Evolutionary conservation across 1,140 invertebrate genomes (phyloP).

Genomic region (Agrilus planipennis): DNA sequence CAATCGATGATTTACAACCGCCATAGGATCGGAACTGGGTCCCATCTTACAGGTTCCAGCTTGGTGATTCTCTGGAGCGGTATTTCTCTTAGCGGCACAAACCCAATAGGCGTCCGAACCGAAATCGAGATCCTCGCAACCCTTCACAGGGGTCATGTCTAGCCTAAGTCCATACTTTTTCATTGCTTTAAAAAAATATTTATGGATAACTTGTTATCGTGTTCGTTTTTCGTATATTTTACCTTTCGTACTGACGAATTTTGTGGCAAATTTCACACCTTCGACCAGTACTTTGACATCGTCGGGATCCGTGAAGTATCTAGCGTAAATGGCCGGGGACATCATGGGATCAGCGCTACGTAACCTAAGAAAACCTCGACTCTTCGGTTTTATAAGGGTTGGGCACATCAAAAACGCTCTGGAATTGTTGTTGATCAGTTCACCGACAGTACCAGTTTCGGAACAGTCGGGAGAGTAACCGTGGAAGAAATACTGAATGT

Average conservation of each 20-base stretch:
- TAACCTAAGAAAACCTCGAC: constrained; percentile 62
- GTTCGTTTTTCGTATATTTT: background rate
- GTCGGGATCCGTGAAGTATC: constrained; percentile 58
- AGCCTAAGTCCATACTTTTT: constrained; percentile 51
- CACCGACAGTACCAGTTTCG: constrained; percentile 71
- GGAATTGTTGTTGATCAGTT: constrained; percentile 49
- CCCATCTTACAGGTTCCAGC: constrained; percentile 77
- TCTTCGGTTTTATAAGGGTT: constrained; percentile 64
- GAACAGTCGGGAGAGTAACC: constrained; percentile 72
- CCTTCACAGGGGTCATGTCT: constrained; percentile 55
- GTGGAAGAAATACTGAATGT: constrained; percentile 76
- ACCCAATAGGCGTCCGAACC: constrained; percentile 73
- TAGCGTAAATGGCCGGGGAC: constrained; percentile 68
- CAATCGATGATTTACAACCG: constrained; percentile 61
- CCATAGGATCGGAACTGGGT: constrained; percentile 45
- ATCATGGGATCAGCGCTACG: constrained; percentile 51
- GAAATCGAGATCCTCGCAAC: constrained; percentile 60
- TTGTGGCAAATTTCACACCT: constrained; percentile 66
- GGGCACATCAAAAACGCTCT: constrained; percentile 49
- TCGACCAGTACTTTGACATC: constrained; percentile 64
- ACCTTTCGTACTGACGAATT: constrained; percentile 52
- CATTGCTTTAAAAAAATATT: constrained; percentile 53
- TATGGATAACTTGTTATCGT: too few species aligned
- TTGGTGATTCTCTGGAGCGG: constrained; percentile 75
- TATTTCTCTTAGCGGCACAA: constrained; percentile 61